Evolutionary conservation across 2,113 vertebrate species (phyloP).

Genomic region (Ochotona princeps): DNA sequence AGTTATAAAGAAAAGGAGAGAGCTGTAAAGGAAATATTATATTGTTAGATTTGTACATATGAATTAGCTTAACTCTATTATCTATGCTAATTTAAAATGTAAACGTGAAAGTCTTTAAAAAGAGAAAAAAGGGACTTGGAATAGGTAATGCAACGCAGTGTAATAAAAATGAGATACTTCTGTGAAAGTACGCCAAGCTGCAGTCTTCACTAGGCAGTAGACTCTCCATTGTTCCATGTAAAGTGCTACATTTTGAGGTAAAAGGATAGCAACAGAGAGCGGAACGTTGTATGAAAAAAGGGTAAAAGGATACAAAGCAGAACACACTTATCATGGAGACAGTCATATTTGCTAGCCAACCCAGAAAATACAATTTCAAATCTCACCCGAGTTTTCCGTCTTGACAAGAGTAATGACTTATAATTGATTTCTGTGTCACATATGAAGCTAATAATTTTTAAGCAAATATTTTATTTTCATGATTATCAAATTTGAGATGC

Average conservation of each 20-base stretch:
- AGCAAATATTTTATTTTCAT: constrained; percentile 34
- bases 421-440: not conserved
- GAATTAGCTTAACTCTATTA: no score
- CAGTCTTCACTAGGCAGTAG: not conserved
- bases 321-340: constrained; percentile 39
- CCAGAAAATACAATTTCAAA: constrained; percentile 63
- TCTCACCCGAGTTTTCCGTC: constrained; percentile 6
- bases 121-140: not conserved
- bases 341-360: constrained; percentile 10
- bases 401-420: constrained; percentile 13
- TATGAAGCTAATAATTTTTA: constrained; percentile 8
- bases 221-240: not conserved
- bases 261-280: not conserved
- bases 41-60: no score
- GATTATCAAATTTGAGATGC: not conserved
- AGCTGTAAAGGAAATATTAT: no score
- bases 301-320: not conserved
- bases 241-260: not conserved
- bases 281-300: not conserved
- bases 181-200: not conserved
- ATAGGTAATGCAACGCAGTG: not conserved
- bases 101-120: no score
- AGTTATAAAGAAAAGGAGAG: no score
- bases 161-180: not conserved
- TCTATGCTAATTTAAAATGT: no score